Evolutionary conservation across 2,113 vertebrate genomes (phyloP), one percentile per base, ranked within the genome.

Genomic region (Siniperca chuatsi): DNA sequence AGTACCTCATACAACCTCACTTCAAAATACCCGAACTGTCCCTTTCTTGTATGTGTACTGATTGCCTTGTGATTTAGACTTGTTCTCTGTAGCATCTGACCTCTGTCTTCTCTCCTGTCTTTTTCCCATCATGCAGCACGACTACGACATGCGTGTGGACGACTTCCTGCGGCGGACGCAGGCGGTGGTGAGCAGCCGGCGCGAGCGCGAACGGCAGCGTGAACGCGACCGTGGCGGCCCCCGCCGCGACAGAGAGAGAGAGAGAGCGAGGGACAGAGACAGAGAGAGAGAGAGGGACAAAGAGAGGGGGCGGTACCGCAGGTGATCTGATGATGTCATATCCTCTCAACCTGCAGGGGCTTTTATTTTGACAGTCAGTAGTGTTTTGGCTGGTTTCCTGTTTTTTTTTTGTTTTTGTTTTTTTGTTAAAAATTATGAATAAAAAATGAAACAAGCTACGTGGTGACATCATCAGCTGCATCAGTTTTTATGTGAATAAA

Each of bases 121-220:
- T 42, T 33, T n/a, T 2, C 25, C 66, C 80, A 13, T 70, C 46
- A 57, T 84, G 23, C 95, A 99, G 98, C 98, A 99, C 2, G 98
- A 99, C 94, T 99, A 99, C 29, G 98, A 99, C 88, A 99, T 99
- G 98, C 96, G 98, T 8, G 98, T 99, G 82, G 98, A 99, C 0
- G 98, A 99, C 94, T 99, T 99, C 92, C 97, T 99, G 89, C 96
- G 98, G 52, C 96, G 98, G 42, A 99, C 98, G 0, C 98, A 99
- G 94, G 98, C 98, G 0, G 98, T 99, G 74, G 98, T 99, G 87
- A 98, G 97, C 52, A 97, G 98, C 21, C 96, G 98, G 25, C 96
- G 98, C 1, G 98, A 99, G 90, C 95, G 98, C 8, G 98, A 99
- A 44, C 92, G 98, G 1, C 98, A 99, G 73, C 95, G 98, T 10